These are phyloP conservation scores for Pediacus dermestoides DNA, from an alignment of 2,888 invertebrate genomes.

Conservation along the genomic window DNA sequence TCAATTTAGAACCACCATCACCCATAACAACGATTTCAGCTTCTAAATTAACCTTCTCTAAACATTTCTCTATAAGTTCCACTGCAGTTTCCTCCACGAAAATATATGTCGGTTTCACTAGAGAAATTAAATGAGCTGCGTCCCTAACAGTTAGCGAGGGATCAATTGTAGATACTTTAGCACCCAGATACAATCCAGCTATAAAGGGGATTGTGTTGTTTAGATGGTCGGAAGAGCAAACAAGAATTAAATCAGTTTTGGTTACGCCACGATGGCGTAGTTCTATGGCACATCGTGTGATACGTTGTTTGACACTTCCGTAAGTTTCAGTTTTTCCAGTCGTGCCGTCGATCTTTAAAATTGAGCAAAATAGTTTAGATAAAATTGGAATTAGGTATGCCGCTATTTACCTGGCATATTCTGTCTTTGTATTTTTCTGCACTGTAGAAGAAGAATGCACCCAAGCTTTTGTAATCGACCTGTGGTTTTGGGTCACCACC, in stretches of 20 bases:
- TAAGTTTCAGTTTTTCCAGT: slow-evolving; percentile 19
- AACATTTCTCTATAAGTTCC: slow-evolving; percentile 21
- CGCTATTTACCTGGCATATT: slow-evolving; percentile 34
- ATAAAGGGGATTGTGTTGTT: slow-evolving; percentile 51
- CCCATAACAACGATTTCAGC: slow-evolving; percentile 31
- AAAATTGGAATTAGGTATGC: too few species aligned
- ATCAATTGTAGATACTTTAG: slow-evolving; percentile 36
- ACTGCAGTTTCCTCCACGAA: slow-evolving; percentile 31
- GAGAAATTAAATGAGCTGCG: slow-evolving; percentile 27
- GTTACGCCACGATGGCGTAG: slow-evolving; percentile 46
- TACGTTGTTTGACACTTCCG: slow-evolving; percentile 32
- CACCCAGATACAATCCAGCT: slow-evolving; percentile 50
- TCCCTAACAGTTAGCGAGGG: slow-evolving; percentile 30
- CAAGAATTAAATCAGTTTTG: slow-evolving; percentile 48
- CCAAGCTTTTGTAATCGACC: slow-evolving; percentile 28
- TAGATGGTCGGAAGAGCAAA: slow-evolving; percentile 51
- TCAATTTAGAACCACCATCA: slow-evolving; percentile 20
- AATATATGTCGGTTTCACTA: slow-evolving; percentile 32
- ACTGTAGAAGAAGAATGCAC: slow-evolving; percentile 27
- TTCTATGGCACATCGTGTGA: slow-evolving; percentile 49
- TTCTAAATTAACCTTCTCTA: slow-evolving; percentile 20
- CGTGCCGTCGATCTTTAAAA: slow-evolving; percentile 18
- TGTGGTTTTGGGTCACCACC: slow-evolving; percentile 9
- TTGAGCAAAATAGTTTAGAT: not conserved
- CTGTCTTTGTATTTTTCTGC: slow-evolving; percentile 26